Evolutionary conservation across 2,888 invertebrate species (phyloP).

Genomic region (Phorcus lineatus): DNA sequence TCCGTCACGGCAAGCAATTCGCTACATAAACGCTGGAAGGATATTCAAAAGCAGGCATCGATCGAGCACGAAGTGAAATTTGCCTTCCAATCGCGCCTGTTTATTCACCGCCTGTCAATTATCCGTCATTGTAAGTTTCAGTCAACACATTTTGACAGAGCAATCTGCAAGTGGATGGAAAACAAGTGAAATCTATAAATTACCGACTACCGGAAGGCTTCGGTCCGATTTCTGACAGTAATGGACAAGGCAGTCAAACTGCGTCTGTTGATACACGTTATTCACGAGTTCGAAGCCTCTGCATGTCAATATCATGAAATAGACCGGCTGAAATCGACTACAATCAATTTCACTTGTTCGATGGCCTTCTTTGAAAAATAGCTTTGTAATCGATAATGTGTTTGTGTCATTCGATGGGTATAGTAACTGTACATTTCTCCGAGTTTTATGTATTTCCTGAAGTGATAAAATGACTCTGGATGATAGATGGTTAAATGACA

Average conservation of each 20-base stretch:
- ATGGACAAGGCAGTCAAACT: slow-evolving; percentile 12
- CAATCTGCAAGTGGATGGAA: slow-evolving; percentile 17
- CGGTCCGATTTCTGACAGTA: slow-evolving; percentile 4
- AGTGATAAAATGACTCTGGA: background rate
- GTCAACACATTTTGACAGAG: slow-evolving; percentile 10
- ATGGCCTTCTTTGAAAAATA: background rate
- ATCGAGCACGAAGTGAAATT: slow-evolving; percentile 8
- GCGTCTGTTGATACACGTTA: slow-evolving; percentile 11
- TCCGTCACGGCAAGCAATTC: background rate
- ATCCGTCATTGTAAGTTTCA: background rate
- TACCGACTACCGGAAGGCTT: slow-evolving; percentile 3
- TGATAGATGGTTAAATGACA: background rate
- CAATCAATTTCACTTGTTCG: slow-evolving; percentile 17
- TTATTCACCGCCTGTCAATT: slow-evolving; percentile 13
- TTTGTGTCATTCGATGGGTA: background rate
- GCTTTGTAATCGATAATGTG: background rate
- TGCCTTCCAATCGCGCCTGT: background rate
- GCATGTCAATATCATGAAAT: slow-evolving; percentile 20
- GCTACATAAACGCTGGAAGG: background rate
- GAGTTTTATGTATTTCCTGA: background rate
- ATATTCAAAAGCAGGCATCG: background rate
- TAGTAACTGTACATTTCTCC: background rate
- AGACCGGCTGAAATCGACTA: background rate
- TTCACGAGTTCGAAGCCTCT: background rate
- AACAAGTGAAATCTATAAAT: slow-evolving; percentile 24